Percentiles rank a stretch among this genome's conserved stretches.
phyloP scores from a whole-genome alignment of 2,888 invertebrate genomes.

The Abrostola triplasia region DNA sequence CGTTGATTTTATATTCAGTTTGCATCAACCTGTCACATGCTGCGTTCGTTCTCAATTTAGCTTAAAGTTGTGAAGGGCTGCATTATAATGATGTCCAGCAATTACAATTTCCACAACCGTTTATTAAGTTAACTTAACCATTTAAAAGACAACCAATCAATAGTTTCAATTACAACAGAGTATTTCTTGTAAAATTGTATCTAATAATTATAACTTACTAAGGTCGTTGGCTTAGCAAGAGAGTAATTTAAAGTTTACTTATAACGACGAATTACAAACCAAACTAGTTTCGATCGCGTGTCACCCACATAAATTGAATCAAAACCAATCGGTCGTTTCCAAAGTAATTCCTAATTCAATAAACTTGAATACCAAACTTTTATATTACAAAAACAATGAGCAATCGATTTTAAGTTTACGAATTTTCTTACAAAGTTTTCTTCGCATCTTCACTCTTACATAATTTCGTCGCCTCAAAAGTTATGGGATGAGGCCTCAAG shows the following conservation, averaged over 20 bases:
- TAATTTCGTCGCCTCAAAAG: conserved; percentile 47
- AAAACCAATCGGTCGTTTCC: conserved; percentile 28
- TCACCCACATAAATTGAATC: conserved; percentile 33
- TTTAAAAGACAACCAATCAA: no score
- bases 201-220: neutral
- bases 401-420: conserved; percentile 49
- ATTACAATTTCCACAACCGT: no score
- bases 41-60: no score
- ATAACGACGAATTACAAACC: conserved; percentile 11
- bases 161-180: no score
- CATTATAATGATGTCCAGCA: no score
- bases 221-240: neutral
- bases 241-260: neutral
- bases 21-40: no score
- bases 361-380: conserved; percentile 49
- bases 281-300: conserved; percentile 27
- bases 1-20: no score
- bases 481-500: conserved; percentile 43
- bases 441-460: conserved; percentile 30
- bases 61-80: no score
- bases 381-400: conserved; percentile 51
- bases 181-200: no score
- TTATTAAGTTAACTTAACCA: no score
- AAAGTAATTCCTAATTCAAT: conserved; percentile 44
- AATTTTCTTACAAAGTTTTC: conserved; percentile 28